These are phyloP conservation scores for Malaclemys terrapin DNA, from an alignment of 2,113 vertebrate species.

Conservation along the genomic window DNA sequence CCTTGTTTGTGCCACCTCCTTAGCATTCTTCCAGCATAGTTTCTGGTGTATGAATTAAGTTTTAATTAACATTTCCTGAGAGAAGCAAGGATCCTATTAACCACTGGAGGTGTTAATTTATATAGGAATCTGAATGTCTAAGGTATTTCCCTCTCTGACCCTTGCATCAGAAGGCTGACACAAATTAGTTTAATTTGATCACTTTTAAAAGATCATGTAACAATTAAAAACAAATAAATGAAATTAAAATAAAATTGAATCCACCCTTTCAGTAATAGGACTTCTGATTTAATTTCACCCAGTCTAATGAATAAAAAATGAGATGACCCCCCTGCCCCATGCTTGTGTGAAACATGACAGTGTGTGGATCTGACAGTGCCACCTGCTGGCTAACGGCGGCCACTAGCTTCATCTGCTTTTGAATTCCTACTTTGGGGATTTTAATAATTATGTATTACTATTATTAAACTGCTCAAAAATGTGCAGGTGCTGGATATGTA, in stretches of 20 bases:
- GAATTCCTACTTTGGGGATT: background rate
- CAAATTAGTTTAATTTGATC: constrained; percentile 72
- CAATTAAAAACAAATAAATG: constrained; percentile 76
- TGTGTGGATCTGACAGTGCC: constrained; percentile 12
- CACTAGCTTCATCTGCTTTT: background rate
- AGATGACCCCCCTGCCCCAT: background rate
- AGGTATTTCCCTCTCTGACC: constrained; percentile 39
- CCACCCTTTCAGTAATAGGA: constrained; percentile 54
- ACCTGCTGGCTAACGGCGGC: constrained; percentile 30
- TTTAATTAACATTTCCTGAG: constrained; percentile 62
- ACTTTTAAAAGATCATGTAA: constrained; percentile 66
- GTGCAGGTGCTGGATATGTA: background rate
- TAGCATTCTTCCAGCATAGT: constrained; percentile 47
- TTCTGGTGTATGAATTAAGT: constrained; percentile 49
- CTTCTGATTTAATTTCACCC: constrained; percentile 78
- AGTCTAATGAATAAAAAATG: constrained; percentile 70
- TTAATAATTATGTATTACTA: background rate
- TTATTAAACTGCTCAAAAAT: background rate
- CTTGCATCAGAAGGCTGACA: constrained; percentile 53
- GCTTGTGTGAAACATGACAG: background rate
- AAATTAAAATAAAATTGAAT: constrained; percentile 75
- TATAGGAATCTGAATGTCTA: constrained; percentile 57
- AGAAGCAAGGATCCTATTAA: constrained; percentile 33
- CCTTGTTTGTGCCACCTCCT: background rate
- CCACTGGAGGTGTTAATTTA: constrained; percentile 67